These are phyloP conservation scores for Erpornis zantholeuca DNA, from an alignment of 2,113 vertebrate species.

Conservation along the genomic window DNA sequence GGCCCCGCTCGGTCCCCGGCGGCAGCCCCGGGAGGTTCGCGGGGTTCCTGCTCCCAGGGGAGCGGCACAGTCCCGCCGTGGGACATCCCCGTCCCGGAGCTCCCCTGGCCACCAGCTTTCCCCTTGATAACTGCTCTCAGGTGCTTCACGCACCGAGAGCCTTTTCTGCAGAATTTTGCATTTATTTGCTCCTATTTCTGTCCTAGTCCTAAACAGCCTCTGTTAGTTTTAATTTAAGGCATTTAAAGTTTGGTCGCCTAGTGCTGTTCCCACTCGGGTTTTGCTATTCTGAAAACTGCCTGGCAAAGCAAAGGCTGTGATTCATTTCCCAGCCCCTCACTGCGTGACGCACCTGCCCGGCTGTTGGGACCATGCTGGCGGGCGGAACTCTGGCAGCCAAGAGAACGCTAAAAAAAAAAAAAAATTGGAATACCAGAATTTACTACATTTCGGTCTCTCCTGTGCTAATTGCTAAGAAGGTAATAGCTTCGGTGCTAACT, in stretches of 20 bases:
- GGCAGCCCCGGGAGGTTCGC: background rate
- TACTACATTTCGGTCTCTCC: background rate
- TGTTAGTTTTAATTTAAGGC: background rate
- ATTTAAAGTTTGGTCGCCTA: rapidly evolving
- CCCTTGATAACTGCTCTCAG: background rate
- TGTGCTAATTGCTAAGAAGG: background rate
- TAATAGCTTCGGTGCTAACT: background rate
- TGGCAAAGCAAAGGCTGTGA: background rate
- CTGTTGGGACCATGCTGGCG: rapidly evolving
- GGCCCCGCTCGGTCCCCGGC: too few species aligned
- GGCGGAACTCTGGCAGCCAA: background rate
- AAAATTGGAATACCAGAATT: rapidly evolving
- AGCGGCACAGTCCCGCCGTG: too few species aligned
- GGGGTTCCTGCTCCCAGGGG: background rate
- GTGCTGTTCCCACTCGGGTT: background rate
- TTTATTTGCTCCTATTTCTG: background rate
- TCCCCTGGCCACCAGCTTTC: background rate
- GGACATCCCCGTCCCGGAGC: background rate
- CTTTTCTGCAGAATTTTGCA: background rate
- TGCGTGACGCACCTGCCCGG: background rate
- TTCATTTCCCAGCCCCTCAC: background rate
- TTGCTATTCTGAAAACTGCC: background rate
- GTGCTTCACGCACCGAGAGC: rapidly evolving
- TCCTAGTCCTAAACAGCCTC: background rate
- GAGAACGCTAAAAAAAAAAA: background rate